These are phyloP conservation scores for Drosophila colorata DNA, from an alignment of 2,888 invertebrate species.

Conservation along the genomic window DNA sequence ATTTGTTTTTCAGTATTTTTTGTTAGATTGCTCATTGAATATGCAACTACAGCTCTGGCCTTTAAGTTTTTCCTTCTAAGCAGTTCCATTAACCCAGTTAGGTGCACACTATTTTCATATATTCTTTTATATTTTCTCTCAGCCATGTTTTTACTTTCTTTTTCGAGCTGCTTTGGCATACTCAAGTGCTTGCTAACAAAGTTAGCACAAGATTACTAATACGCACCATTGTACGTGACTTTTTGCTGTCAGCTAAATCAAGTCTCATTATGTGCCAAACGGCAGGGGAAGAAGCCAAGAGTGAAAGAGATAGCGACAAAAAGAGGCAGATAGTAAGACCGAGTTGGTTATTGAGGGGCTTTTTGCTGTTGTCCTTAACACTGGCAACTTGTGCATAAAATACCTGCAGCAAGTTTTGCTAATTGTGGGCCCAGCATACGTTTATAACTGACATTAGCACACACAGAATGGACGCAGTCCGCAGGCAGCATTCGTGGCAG, in stretches of 20 bases:
- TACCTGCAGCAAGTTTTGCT: conserved; percentile 65
- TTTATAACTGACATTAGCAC: conserved; percentile 51
- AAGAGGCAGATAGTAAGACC: not conserved
- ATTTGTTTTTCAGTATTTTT: too few relatives aligned
- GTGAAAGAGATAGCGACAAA: not conserved
- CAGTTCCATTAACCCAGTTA: conserved; percentile 47
- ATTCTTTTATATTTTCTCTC: conserved; percentile 12
- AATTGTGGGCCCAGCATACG: conserved; percentile 55
- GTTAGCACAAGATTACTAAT: conserved; percentile 74
- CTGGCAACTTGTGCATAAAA: conserved; percentile 54
- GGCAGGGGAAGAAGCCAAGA: not conserved
- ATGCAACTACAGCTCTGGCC: not conserved
- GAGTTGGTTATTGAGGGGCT: conserved; percentile 4
- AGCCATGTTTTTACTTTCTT: conserved; percentile 9
- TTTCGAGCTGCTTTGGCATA: conserved; percentile 42
- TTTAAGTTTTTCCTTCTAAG: conserved; percentile 6
- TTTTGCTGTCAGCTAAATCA: conserved; percentile 78
- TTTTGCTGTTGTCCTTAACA: conserved; percentile 17
- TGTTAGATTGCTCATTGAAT: not conserved
- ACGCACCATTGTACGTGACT: conserved; percentile 78
- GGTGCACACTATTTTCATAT: conserved; percentile 27
- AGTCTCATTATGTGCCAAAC: conserved; percentile 73
- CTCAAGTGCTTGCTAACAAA: conserved; percentile 72
- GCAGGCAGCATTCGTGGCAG: conserved; percentile 10
- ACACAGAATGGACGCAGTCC: conserved; percentile 23